Evolutionary conservation across 2,888 invertebrate species (phyloP).

Genomic region (Drosophila cracens): DNA sequence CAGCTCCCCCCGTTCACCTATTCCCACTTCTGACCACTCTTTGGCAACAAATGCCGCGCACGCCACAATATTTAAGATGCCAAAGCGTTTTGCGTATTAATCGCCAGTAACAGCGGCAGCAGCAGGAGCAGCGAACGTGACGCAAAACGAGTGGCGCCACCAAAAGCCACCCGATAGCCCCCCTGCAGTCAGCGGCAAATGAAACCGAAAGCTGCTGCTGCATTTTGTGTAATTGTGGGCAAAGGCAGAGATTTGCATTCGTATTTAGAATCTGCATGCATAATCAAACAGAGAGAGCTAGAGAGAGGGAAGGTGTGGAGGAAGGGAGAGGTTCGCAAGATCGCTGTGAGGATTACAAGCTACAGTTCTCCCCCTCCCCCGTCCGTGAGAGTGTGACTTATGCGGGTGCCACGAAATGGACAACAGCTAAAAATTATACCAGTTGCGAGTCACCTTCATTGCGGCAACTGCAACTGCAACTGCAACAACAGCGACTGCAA

Average conservation of each 20-base stretch:
- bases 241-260: conserved; percentile 58
- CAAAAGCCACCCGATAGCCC: conserved; percentile 23
- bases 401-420: conserved; percentile 72
- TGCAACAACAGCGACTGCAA: conserved; percentile 44
- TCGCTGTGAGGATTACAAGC: conserved; percentile 51
- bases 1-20: background rate
- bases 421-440: conserved; percentile 57
- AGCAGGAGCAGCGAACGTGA: conserved; percentile 61
- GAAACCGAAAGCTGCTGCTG: conserved; percentile 56
- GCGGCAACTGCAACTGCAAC: conserved; percentile 49
- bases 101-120: conserved; percentile 54
- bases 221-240: conserved; percentile 56
- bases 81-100: conserved; percentile 81
- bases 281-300: background rate
- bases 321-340: conserved; percentile 22
- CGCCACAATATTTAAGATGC: conserved; percentile 80
- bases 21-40: background rate
- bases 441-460: conserved; percentile 66
- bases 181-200: conserved; percentile 31
- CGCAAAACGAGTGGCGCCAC: conserved; percentile 72
- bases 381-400: conserved; percentile 67
- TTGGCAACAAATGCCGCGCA: conserved; percentile 68
- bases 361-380: conserved; percentile 6
- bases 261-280: conserved; percentile 51
- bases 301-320: conserved; percentile 1